Evolutionary conservation across 2,797 vertebrate genomes (phyloP).

Genomic region (Limosa lapponica): DNA sequence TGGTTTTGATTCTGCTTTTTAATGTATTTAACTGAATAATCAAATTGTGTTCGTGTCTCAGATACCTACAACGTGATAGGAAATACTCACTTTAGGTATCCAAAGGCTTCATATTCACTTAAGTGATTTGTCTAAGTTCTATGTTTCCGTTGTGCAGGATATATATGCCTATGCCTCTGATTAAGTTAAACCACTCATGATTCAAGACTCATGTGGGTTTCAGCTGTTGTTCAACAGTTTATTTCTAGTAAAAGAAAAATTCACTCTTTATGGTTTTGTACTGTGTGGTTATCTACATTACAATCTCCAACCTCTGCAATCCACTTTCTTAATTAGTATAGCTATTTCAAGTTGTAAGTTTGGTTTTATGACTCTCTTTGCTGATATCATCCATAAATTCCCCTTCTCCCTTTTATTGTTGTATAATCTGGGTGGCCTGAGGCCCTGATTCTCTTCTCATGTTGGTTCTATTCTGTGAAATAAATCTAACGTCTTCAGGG

Average conservation of each 20-base stretch:
- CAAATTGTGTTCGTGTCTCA: neutral
- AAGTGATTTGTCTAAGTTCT: neutral
- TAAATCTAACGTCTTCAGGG: slow-evolving; percentile 27
- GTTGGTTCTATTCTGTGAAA: slow-evolving; percentile 23
- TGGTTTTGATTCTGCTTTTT: slow-evolving; percentile 13
- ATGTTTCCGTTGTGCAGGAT: neutral
- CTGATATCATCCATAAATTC: neutral
- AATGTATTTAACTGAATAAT: slow-evolving; percentile 57
- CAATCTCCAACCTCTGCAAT: neutral
- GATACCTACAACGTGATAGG: neutral
- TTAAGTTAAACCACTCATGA: neutral
- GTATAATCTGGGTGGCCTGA: neutral
- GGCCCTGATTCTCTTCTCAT: neutral
- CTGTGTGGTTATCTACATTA: neutral
- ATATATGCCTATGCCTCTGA: neutral
- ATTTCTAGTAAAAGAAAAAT: neutral
- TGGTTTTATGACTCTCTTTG: neutral
- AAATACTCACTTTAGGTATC: slow-evolving; percentile 6
- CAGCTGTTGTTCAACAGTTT: neutral
- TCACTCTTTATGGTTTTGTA: neutral
- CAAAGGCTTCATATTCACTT: neutral
- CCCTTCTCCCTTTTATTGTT: neutral
- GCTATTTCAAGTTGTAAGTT: neutral
- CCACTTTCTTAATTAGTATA: slow-evolving; percentile 8
- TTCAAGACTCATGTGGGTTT: neutral